Base-by-base conservation (phyloP, 2,797 vertebrate species). In the Falco concolor region DNA sequence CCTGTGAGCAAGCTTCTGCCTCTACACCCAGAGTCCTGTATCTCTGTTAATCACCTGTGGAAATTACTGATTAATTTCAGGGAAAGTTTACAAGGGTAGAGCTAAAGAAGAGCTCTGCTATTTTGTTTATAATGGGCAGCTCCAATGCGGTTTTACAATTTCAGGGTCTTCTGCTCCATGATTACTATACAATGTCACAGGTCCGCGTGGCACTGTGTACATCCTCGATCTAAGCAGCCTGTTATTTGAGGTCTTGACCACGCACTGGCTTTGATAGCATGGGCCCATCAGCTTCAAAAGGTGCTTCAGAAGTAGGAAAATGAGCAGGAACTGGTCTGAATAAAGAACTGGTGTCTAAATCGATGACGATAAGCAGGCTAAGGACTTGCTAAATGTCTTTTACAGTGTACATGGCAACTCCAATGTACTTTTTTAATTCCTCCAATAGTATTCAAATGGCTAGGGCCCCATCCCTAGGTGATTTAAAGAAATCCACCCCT, bases 391-490 rank as follows among this genome's bases (percentile, higher is more conserved):
- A 64, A 80, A 77, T 75, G 44, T 81, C 84, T 96, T 74, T 81
- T 52, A 67, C 92, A 84, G 78, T 72, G 72, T 65, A 92, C 52
- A 21, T 44, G 84, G 90, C 67, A 87, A 87, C 90, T 82, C 87
- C 88, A 96, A 78, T 83, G 83, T 70, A 81, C 59, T 95, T 97
- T 93, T 89, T 82, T 44, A 95, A 96, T 97, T 97, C 59, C 42
- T 87, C 50, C 89, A 93, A 89, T 63, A 79, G 36, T 30, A 50
- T 34, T 47, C 52, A 80, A 45, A 63, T 9, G 59, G 45, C 32
- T 69, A 24, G 90, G 40, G 13, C 47, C 16, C 11, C 54, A 45
- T 72, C 12, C 44, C 28, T 14, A 18, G 32, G 24, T 27, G 61
- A 90, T 65, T 84, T 78, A 34, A 25, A 91, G 49, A 89, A 92